phyloP scores from a whole-genome alignment of 1,140 invertebrate genomes.

The Drosophila serrata region DNA sequence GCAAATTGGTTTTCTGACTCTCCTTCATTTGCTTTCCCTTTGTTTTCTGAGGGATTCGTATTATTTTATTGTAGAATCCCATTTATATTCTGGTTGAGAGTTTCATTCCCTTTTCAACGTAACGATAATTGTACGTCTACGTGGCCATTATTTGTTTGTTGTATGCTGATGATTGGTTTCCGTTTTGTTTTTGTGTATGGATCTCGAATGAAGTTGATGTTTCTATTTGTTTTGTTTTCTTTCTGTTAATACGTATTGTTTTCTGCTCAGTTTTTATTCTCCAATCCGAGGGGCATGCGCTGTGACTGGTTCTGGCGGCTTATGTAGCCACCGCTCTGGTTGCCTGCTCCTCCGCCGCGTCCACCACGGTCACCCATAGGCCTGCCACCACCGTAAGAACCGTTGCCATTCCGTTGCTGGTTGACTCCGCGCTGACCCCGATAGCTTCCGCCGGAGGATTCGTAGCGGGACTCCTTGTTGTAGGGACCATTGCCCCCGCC shows the following conservation, averaged over 20 bases:
- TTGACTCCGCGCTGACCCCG: slow-evolving; percentile 73
- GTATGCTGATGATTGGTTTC: slow-evolving; percentile 45
- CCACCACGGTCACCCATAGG: slow-evolving; percentile 66
- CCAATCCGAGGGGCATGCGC: slow-evolving; percentile 74
- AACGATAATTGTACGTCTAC: slow-evolving; percentile 73
- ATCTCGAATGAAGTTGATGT: slow-evolving; percentile 52
- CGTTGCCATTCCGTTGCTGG: slow-evolving; percentile 64
- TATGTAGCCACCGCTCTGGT: slow-evolving; percentile 64
- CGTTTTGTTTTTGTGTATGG: slow-evolving; percentile 40
- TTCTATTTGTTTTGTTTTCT: slow-evolving; percentile 32
- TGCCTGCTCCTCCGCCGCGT: slow-evolving; percentile 55
- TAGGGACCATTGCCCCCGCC: slow-evolving; percentile 50
- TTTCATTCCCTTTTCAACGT: slow-evolving; percentile 42
- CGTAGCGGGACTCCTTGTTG: slow-evolving; percentile 78
- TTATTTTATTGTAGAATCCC: slow-evolving; percentile 28
- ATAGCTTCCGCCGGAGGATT: slow-evolving; percentile 66
- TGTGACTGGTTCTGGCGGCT: slow-evolving; percentile 69
- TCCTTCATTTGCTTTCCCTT: slow-evolving; percentile 31
- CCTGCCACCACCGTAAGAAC: slow-evolving; percentile 59
- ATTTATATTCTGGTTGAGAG: slow-evolving; percentile 51
- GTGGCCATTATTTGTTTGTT: slow-evolving; percentile 49
- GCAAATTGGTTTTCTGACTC: slow-evolving; percentile 28
- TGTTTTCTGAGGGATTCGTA: slow-evolving; percentile 20
- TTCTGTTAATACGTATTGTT: slow-evolving; percentile 66
- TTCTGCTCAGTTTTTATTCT: slow-evolving; percentile 77